phyloP scores from a whole-genome alignment of 2,888 invertebrate species.

The Malacosoma neustria region DNA sequence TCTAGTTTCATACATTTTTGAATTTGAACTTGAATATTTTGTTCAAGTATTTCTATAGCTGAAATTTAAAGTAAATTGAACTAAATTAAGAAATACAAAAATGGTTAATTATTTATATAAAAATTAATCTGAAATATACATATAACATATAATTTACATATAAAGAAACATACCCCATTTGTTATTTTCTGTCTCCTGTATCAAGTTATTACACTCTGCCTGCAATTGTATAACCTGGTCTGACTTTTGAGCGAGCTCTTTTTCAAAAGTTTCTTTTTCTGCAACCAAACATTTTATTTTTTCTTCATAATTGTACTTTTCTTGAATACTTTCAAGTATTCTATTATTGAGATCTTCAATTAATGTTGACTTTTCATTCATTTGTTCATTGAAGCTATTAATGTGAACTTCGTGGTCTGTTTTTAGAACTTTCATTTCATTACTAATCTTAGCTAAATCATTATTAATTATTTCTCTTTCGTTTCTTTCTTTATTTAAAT shows the following conservation, averaged over 20 bases:
- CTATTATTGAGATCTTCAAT: constrained; percentile 17
- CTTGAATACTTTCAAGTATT: constrained; percentile 14
- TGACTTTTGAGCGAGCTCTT: constrained; percentile 18
- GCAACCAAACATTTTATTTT: constrained; percentile 15
- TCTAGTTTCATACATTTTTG: constrained; percentile 24
- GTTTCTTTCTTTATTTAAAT: constrained; percentile 24
- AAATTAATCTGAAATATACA: no score
- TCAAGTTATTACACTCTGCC: constrained; percentile 17
- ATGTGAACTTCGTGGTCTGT: constrained; percentile 16
- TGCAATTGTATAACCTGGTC: constrained; percentile 20
- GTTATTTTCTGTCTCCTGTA: constrained; percentile 19
- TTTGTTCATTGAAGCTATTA: constrained; percentile 18
- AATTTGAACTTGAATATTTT: constrained; percentile 23
- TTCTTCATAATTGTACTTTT: constrained; percentile 18
- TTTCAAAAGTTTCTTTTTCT: constrained; percentile 23
- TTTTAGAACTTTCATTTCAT: constrained; percentile 17
- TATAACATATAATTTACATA: no score
- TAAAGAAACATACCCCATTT: constrained; percentile 21
- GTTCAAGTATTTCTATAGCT: constrained; percentile 27
- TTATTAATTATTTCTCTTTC: constrained; percentile 13
- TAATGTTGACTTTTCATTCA: constrained; percentile 15
- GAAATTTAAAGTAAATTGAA: constrained; percentile 17
- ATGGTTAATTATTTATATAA: no score
- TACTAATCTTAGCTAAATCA: constrained; percentile 20
- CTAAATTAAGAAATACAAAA: no score